These are phyloP conservation scores for Eclectus roratus DNA, from an alignment of 2,113 vertebrate genomes.

Conservation along the genomic window DNA sequence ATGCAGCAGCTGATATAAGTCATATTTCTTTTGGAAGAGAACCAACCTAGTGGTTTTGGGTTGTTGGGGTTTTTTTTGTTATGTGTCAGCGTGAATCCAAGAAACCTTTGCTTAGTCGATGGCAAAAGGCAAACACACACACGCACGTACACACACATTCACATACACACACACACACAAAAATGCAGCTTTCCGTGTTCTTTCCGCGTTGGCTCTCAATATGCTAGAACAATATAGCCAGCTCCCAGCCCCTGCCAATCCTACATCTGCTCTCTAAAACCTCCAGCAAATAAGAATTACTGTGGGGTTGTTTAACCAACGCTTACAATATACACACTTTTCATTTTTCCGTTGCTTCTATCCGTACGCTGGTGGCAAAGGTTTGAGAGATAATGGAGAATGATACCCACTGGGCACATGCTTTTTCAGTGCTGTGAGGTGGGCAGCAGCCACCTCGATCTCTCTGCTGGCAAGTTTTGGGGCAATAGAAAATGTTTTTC, in stretches of 20 bases:
- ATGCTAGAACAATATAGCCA: slow-evolving; percentile 78
- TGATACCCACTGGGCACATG: slow-evolving; percentile 61
- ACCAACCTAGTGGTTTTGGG: slow-evolving; percentile 42
- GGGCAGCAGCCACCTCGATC: slow-evolving; percentile 66
- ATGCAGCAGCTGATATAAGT: slow-evolving; percentile 74
- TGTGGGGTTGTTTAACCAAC: slow-evolving; percentile 83
- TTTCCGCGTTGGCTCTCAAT: slow-evolving; percentile 75
- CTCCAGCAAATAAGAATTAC: slow-evolving; percentile 88
- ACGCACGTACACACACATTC: not conserved
- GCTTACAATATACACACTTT: slow-evolving; percentile 83
- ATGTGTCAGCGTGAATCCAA: slow-evolving; percentile 72
- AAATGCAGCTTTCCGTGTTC: slow-evolving; percentile 75
- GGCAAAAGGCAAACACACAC: slow-evolving; percentile 42
- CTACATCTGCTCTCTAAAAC: slow-evolving; percentile 87
- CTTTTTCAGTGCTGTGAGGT: slow-evolving; percentile 37
- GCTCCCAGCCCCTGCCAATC: slow-evolving; percentile 79
- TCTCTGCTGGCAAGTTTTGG: slow-evolving; percentile 68
- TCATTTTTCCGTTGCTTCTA: slow-evolving; percentile 64
- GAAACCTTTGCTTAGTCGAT: slow-evolving; percentile 67
- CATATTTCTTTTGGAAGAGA: slow-evolving; percentile 75
- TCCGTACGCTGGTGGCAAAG: slow-evolving; percentile 76
- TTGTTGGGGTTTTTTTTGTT: not conserved
- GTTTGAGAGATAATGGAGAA: slow-evolving; percentile 79
- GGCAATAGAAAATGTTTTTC: slow-evolving; percentile 72
- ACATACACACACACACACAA: not conserved